These are phyloP conservation scores for Netelia inedita DNA, from an alignment of 2,888 invertebrate species.

Conservation along the genomic window DNA sequence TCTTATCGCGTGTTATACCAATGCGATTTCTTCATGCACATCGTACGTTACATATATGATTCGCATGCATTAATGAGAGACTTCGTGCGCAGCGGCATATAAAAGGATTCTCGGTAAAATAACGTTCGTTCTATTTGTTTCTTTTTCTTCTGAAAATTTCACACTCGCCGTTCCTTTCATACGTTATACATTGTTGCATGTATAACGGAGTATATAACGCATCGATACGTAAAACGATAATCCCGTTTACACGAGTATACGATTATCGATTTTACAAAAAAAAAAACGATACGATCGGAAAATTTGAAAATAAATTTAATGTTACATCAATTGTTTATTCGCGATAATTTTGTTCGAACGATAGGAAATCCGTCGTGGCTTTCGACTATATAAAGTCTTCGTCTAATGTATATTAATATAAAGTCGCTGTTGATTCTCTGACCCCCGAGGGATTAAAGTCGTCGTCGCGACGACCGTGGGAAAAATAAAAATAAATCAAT, in stretches of 20 bases:
- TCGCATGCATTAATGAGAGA: neutral
- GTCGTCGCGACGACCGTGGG: neutral
- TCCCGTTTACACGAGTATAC: neutral
- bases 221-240: neutral
- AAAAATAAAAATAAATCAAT: neutral
- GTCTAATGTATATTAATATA: neutral
- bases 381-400: neutral
- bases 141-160: neutral
- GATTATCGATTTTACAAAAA: neutral
- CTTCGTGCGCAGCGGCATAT: neutral
- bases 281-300: no score
- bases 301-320: no score
- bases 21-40: slow-evolving; percentile 40
- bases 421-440: neutral
- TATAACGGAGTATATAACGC: no score
- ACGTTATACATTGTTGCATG: neutral
- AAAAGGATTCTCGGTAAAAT: no score
- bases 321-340: no score
- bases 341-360: no score
- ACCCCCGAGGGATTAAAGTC: neutral
- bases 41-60: neutral
- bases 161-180: neutral
- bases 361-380: no score
- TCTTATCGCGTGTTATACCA: slow-evolving; percentile 36
- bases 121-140: no score